phyloP scores from a whole-genome alignment of 2,797 vertebrate species.

The Enteromius radiatus region DNA sequence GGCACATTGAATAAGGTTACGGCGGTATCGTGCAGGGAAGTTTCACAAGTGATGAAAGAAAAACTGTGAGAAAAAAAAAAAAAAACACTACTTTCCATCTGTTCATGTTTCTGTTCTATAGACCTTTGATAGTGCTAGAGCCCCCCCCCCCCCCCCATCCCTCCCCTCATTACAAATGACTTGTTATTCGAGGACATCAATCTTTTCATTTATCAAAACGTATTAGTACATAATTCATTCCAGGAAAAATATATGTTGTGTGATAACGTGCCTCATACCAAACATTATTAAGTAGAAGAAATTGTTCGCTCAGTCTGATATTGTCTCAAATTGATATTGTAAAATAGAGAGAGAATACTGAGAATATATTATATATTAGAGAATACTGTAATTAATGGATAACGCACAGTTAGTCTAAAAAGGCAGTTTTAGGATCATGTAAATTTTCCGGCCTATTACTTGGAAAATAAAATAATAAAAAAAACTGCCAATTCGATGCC shows the following conservation, averaged over 20 bases:
- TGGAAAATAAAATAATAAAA: background rate
- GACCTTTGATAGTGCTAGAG: constrained; percentile 13
- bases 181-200: constrained; percentile 6
- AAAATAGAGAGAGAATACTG: no score
- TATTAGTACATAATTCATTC: background rate
- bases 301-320: background rate
- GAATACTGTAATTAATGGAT: background rate
- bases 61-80: constrained; percentile 24
- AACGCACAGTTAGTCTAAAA: background rate
- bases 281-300: background rate
- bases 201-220: constrained; percentile 12
- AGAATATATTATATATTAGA: no score
- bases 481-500: background rate
- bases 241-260: constrained; percentile 12
- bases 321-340: background rate
- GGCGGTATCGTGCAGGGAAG: constrained; percentile 4
- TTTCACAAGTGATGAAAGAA: constrained; percentile 22
- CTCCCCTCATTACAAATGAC: background rate
- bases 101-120: constrained; percentile 31
- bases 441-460: background rate
- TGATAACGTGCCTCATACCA: background rate
- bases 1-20: constrained; percentile 40
- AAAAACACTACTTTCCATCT: constrained; percentile 44
- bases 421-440: no score
- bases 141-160: background rate